phyloP scores from a whole-genome alignment of 2,797 vertebrate genomes.

The Buceros bicornis region DNA sequence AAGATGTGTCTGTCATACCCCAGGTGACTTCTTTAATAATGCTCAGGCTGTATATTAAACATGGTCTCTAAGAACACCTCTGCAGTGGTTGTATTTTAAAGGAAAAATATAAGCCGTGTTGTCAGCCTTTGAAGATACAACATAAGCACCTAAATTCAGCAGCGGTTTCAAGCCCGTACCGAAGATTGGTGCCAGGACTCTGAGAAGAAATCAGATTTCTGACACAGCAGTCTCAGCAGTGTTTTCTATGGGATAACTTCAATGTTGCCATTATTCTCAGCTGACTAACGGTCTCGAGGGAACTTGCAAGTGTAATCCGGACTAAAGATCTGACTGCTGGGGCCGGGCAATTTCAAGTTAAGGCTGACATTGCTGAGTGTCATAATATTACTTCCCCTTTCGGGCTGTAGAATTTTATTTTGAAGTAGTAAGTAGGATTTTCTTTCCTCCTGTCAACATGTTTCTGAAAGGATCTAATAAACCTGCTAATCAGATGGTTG shows the following conservation, averaged over 20 bases:
- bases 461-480: conserved; percentile 52
- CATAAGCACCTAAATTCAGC: neutral
- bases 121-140: neutral
- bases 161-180: neutral
- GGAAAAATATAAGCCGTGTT: neutral
- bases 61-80: neutral
- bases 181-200: neutral
- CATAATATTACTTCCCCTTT: neutral
- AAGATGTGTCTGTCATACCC: neutral
- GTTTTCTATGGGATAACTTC: neutral
- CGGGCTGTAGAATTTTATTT: neutral
- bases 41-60: neutral
- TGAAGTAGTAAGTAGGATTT: neutral
- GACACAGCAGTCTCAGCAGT: neutral
- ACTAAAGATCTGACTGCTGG: neutral
- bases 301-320: neutral
- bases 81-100: neutral
- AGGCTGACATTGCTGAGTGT: neutral
- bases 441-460: conserved; percentile 1
- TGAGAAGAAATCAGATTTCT: neutral
- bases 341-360: neutral
- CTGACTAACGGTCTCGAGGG: neutral
- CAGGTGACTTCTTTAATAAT: neutral
- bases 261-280: neutral
- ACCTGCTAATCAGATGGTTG: conserved; percentile 37